Percentiles rank a stretch among this genome's conserved stretches.
Evolutionary conservation across 1,140 invertebrate species (phyloP).

Genomic region (Pseudomyrmex flavicornis): DNA sequence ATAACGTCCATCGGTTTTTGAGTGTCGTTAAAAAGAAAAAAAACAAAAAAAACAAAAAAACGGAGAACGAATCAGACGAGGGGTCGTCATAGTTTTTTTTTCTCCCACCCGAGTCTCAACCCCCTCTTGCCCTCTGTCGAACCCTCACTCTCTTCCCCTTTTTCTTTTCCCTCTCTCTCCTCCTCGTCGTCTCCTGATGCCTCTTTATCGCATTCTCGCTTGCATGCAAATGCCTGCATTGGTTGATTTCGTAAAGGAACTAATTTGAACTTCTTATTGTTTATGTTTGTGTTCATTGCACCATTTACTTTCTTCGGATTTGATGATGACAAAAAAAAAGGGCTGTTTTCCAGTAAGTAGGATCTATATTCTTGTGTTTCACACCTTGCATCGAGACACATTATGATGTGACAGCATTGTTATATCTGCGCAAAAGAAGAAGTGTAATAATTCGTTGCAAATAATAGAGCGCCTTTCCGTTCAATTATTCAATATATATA

Average conservation of each 20-base stretch:
- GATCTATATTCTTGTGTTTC: conserved; percentile 79
- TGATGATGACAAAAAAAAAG: conserved; percentile 88
- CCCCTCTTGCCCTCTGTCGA: conserved; percentile 57
- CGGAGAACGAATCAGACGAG: conserved; percentile 72
- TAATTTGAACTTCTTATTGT: conserved; percentile 88
- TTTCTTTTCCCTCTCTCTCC: conserved; percentile 42
- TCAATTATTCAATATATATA: conserved; percentile 58
- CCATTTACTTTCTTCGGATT: conserved; percentile 90
- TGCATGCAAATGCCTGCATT: conserved; percentile 84
- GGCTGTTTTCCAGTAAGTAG: conserved; percentile 94
- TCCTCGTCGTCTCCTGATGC: conserved; percentile 59
- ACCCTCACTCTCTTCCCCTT: conserved; percentile 57
- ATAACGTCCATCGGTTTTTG: conserved; percentile 87
- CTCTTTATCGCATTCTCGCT: conserved; percentile 82
- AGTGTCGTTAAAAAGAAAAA: conserved; percentile 85
- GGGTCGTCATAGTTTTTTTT: conserved; percentile 81
- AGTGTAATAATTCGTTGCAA: conserved; percentile 65
- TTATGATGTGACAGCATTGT: conserved; percentile 69
- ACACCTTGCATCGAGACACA: conserved; percentile 71
- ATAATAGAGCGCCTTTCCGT: conserved; percentile 67
- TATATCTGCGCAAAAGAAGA: conserved; percentile 64
- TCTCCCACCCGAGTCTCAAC: background rate
- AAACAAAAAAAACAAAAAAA: no score
- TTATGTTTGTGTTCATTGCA: conserved; percentile 92
- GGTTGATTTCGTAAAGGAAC: conserved; percentile 83